These are phyloP conservation scores for Neoscelio sp. DNA, from an alignment of 2,888 invertebrate genomes.

Conservation along the genomic window DNA sequence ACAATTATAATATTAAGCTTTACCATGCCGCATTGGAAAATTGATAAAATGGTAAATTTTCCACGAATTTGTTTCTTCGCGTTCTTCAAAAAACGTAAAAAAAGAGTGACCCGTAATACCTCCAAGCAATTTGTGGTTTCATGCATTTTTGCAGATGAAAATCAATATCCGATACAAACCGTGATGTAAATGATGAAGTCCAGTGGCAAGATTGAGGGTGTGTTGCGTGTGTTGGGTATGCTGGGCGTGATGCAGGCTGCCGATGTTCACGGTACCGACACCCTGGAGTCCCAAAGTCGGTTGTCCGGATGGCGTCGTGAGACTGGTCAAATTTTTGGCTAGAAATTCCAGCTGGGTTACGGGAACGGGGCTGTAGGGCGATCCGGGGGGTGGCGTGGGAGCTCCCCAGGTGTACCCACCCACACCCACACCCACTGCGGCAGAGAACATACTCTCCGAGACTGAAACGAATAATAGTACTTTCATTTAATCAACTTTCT, in stretches of 20 bases:
- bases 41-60: too few species aligned
- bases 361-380: constrained; percentile 88
- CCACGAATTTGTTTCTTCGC: too few species aligned
- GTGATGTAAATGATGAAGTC: constrained; percentile 81
- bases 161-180: constrained; percentile 73
- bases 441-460: constrained; percentile 88
- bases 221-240: constrained; percentile 78
- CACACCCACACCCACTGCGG: constrained; percentile 83
- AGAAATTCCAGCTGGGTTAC: constrained; percentile 88
- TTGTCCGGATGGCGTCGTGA: constrained; percentile 77
- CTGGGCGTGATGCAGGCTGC: constrained; percentile 79
- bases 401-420: constrained; percentile 86
- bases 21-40: too few species aligned
- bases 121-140: too few species aligned
- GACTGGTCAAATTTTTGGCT: constrained; percentile 82
- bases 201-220: constrained; percentile 78
- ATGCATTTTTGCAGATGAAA: constrained; percentile 17
- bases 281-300: constrained; percentile 80
- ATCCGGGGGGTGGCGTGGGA: constrained; percentile 87
- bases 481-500: constrained; percentile 40
- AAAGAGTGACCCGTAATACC: too few species aligned
- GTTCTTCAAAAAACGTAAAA: too few species aligned
- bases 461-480: constrained; percentile 81
- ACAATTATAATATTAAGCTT: too few species aligned
- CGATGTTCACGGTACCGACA: constrained; percentile 79